Conservation (phyloP, 2,888 invertebrate genomes). For the Pteria penguin region DNA sequence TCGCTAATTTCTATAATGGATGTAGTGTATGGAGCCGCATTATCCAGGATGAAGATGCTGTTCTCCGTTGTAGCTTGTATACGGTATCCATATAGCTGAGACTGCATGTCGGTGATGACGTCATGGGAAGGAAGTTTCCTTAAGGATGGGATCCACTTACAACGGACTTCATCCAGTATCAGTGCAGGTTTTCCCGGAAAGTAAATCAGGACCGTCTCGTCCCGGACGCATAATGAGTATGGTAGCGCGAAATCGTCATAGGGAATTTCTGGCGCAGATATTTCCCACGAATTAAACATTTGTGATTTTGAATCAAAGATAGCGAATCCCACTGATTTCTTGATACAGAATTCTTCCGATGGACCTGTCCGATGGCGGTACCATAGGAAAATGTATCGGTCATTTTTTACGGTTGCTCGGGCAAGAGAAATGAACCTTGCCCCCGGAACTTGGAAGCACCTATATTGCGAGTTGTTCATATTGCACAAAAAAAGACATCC, state of each 20-base stretch:
- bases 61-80: conserved; percentile 67
- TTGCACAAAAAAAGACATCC: conserved; percentile 77
- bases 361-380: conserved; percentile 76
- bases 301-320: conserved; percentile 76
- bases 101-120: conserved; percentile 51
- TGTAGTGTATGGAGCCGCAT: conserved; percentile 75
- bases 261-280: conserved; percentile 72
- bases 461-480: conserved; percentile 72
- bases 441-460: conserved; percentile 74
- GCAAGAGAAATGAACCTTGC: conserved; percentile 76
- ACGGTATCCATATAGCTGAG: conserved; percentile 66
- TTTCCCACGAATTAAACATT: conserved; percentile 72
- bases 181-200: conserved; percentile 75
- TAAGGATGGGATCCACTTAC: conserved; percentile 74
- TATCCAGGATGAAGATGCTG: conserved; percentile 72
- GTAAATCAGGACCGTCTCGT: conserved; percentile 74
- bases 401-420: conserved; percentile 70
- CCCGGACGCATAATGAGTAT: conserved; percentile 72
- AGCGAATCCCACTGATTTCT: conserved; percentile 76
- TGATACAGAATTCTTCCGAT: conserved; percentile 77
- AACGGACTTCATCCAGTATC: conserved; percentile 73
- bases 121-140: conserved; percentile 65
- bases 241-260: conserved; percentile 75
- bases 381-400: conserved; percentile 75
- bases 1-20: conserved; percentile 72